A percentile compares a stretch with the other conserved stretches of the same genome.
phyloP scores from a whole-genome alignment of 2,797 vertebrate genomes.

The Serranus cabrilla region DNA sequence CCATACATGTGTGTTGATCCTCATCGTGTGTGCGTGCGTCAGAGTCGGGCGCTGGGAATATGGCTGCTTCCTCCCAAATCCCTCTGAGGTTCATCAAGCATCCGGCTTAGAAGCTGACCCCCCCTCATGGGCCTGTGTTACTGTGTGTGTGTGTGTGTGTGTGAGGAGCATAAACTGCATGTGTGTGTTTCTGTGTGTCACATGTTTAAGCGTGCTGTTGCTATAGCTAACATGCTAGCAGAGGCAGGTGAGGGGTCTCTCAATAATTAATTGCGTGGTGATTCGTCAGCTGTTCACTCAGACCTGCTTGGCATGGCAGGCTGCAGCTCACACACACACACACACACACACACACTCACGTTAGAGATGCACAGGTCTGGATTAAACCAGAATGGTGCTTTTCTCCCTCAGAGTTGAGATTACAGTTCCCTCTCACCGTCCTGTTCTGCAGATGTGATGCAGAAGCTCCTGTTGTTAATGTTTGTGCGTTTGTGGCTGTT shows the following conservation, averaged over 20 bases:
- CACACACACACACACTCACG: conserved; percentile 29
- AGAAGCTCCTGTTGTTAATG: neutral
- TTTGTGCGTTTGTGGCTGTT: neutral
- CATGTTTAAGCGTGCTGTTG: conserved; percentile 23
- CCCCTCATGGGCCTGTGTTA: conserved; percentile 2
- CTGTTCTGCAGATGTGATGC: neutral
- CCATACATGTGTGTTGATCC: conserved; percentile 13
- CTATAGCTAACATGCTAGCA: conserved; percentile 47
- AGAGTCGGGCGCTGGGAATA: conserved; percentile 57
- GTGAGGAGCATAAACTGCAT: conserved; percentile 16
- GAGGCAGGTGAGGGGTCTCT: conserved; percentile 64
- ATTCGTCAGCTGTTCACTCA: conserved; percentile 71
- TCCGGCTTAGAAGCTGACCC: conserved; percentile 49
- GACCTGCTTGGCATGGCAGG: conserved; percentile 37
- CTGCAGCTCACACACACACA: conserved; percentile 1
- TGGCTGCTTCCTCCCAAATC: conserved; percentile 67
- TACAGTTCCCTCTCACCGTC: neutral
- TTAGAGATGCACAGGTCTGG: conserved; percentile 1
- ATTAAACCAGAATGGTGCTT: conserved; percentile 9
- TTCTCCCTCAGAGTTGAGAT: conserved; percentile 17
- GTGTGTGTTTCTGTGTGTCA: conserved; percentile 22
- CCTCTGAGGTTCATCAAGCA: conserved; percentile 67
- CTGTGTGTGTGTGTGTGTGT: conserved; percentile 21
- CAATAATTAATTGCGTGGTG: conserved; percentile 73
- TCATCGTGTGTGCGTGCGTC: conserved; percentile 14